Evolutionary conservation across 2,888 invertebrate species (phyloP).

Genomic region (Parthenolecanium corni): DNA sequence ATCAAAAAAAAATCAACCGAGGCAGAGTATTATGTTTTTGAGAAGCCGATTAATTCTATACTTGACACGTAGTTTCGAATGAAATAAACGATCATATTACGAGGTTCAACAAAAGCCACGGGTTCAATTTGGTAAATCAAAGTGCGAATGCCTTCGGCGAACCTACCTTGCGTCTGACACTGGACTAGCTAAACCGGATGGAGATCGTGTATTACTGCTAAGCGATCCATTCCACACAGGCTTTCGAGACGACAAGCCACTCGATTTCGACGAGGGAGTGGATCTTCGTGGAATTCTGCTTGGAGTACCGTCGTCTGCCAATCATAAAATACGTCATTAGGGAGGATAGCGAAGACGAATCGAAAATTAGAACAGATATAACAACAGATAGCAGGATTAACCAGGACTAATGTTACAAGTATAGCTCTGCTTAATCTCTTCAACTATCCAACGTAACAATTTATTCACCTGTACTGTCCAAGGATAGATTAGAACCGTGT

Average conservation of each 20-base stretch:
- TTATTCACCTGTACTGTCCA: constrained; percentile 73
- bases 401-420: too few relatives aligned
- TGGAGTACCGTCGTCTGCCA: constrained; percentile 61
- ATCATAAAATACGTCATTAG: constrained; percentile 9
- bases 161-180: constrained; percentile 30
- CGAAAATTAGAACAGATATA: too few relatives aligned
- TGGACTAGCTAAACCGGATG: constrained; percentile 44
- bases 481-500: constrained; percentile 80
- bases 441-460: too few relatives aligned
- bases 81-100: too few relatives aligned
- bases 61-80: too few relatives aligned
- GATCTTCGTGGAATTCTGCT: constrained; percentile 58
- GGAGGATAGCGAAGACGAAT: not conserved
- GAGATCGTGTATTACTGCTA: constrained; percentile 56
- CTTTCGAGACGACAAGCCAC: constrained; percentile 43
- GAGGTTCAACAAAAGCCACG: not conserved
- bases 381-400: too few relatives aligned
- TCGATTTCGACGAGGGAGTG: constrained; percentile 34
- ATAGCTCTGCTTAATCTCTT: too few relatives aligned
- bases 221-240: constrained; percentile 38
- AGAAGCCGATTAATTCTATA: too few relatives aligned
- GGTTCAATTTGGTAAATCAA: not conserved
- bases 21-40: too few relatives aligned
- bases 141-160: constrained; percentile 8
- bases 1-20: too few relatives aligned